phyloP scores from a whole-genome alignment of 2,888 invertebrate genomes.

The Andrena bicolor region DNA sequence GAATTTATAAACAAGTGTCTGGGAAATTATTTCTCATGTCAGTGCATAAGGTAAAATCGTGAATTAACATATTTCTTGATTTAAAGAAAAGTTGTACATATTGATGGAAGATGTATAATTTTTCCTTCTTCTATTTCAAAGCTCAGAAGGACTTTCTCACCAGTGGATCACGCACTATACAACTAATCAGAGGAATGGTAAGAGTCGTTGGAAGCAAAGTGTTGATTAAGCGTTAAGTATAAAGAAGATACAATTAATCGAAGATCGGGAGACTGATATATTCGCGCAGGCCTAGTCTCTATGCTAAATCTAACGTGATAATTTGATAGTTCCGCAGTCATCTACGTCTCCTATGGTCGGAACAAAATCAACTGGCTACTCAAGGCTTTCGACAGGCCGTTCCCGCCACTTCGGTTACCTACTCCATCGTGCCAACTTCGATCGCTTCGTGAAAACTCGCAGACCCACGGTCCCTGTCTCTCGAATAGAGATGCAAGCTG shows the following conservation, averaged over 20 bases:
- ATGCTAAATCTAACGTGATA: slow-evolving; percentile 47
- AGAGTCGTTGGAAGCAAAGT: not conserved
- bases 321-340: slow-evolving; percentile 46
- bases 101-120: not conserved
- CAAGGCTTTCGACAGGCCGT: not conserved
- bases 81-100: not conserved
- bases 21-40: not conserved
- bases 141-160: slow-evolving; percentile 15
- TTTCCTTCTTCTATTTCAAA: not conserved
- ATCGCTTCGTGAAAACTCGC: no score
- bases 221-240: slow-evolving; percentile 1
- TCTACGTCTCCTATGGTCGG: slow-evolving; percentile 29
- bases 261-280: slow-evolving; percentile 25
- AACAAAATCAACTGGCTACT: not conserved
- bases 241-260: not conserved
- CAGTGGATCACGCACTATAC: not conserved
- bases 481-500: not conserved
- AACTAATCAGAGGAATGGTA: not conserved
- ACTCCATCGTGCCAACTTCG: not conserved
- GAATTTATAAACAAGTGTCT: not conserved
- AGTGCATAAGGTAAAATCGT: not conserved
- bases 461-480: no score
- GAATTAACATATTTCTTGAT: not conserved
- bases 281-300: slow-evolving; percentile 51
- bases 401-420: no score